Conservation (phyloP, 2,888 invertebrate genomes). For the Acanthococcus lagerstroemiae region DNA sequence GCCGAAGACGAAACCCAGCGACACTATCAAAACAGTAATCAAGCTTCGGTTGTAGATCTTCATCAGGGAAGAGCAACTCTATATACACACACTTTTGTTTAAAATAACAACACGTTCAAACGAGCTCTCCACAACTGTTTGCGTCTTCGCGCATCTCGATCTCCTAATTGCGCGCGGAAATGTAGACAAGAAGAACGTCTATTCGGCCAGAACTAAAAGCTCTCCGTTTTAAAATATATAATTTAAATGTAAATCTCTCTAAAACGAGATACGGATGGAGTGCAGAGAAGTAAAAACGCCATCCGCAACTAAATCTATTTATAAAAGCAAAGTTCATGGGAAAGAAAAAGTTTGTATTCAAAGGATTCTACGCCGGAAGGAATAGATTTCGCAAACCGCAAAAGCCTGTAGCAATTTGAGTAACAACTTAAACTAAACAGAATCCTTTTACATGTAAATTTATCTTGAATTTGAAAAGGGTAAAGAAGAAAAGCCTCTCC, state of each 20-base stretch:
- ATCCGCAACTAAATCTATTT: constrained; percentile 22
- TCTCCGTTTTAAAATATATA: constrained; percentile 3
- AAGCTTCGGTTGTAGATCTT: too few relatives aligned
- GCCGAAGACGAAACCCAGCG: too few relatives aligned
- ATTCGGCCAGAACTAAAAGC: too few relatives aligned
- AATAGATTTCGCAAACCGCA: constrained; percentile 27
- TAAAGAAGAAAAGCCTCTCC: neutral
- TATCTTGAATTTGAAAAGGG: constrained; percentile 16
- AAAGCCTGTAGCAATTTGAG: constrained; percentile 17
- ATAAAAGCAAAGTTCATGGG: constrained; percentile 26
- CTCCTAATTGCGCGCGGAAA: too few relatives aligned
- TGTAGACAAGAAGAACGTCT: too few relatives aligned
- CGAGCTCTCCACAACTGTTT: too few relatives aligned
- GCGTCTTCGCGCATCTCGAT: too few relatives aligned
- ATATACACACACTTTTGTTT: too few relatives aligned
- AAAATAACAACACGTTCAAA: too few relatives aligned
- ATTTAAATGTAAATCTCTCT: constrained; percentile 27
- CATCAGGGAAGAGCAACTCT: too few relatives aligned
- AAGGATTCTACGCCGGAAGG: constrained; percentile 24
- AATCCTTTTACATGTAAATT: constrained; percentile 30
- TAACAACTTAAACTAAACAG: constrained; percentile 28
- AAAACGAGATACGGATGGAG: constrained; percentile 1
- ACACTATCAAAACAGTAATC: too few relatives aligned
- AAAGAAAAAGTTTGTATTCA: constrained; percentile 27
- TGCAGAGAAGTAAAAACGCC: constrained; percentile 1